Percentiles rank a stretch among this genome's conserved stretches.
phyloP scores from a whole-genome alignment of 1,140 invertebrate genomes.

The Drosophila simulans region DNA sequence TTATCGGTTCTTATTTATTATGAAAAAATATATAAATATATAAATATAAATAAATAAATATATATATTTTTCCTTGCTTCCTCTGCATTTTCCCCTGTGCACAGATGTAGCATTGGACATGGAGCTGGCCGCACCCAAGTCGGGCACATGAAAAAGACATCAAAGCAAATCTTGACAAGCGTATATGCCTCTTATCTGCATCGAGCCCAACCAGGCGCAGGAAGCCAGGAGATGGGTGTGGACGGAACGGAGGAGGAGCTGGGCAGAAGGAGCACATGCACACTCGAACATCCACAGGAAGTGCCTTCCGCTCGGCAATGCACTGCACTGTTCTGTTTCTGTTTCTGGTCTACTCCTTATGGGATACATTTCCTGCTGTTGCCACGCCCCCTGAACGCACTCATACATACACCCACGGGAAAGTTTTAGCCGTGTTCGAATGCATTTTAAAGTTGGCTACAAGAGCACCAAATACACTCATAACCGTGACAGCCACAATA shows the following conservation, averaged over 20 bases:
- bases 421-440: slow-evolving; percentile 41
- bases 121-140: slow-evolving; percentile 50
- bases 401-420: slow-evolving; percentile 2
- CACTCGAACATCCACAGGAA: slow-evolving; percentile 45
- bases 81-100: neutral
- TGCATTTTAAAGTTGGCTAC: slow-evolving; percentile 71
- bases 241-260: slow-evolving; percentile 6
- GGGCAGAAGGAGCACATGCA: slow-evolving; percentile 27
- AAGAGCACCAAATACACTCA: slow-evolving; percentile 34
- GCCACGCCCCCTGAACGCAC: slow-evolving; percentile 5
- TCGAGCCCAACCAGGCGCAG: slow-evolving; percentile 43
- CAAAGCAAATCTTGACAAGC: slow-evolving; percentile 80
- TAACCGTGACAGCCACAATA: slow-evolving; percentile 49
- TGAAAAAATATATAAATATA: too few relatives aligned
- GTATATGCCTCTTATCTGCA: slow-evolving; percentile 76
- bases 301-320: slow-evolving; percentile 36
- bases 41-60: too few relatives aligned
- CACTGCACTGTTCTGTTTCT: slow-evolving; percentile 31
- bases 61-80: too few relatives aligned
- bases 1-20: too few relatives aligned
- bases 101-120: slow-evolving; percentile 19
- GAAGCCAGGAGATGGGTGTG: neutral
- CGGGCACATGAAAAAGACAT: slow-evolving; percentile 81
- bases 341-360: slow-evolving; percentile 55
- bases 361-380: slow-evolving; percentile 72